Evolutionary conservation across 2,113 vertebrate genomes (phyloP), one percentile per base, ranked within the genome.

Genomic region (pig (Sus scrofa)): DNA sequence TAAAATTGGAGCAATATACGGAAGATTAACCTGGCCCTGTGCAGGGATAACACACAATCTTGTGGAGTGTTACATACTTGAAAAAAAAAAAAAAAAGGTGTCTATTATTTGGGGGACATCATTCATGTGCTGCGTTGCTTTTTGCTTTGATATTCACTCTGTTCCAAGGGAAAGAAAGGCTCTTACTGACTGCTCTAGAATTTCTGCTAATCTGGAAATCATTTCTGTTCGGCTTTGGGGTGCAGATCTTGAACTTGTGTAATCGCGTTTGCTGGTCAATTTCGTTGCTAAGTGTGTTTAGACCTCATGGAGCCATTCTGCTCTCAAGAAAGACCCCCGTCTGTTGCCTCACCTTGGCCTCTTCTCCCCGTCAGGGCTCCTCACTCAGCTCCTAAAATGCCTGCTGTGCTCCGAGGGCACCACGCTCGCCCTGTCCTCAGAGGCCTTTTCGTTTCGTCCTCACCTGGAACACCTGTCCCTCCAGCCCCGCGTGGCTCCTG

Each of bases 391-490:
- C 54, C 75, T 26, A 14, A 65, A 81, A 15, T 6, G 19, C 54
- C 39, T 62, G 32, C 37, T 4, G 1, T 58, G 10, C 15, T 7
- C 37, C 4, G 32, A 81, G 54, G 54, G 32, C 24, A 1, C 74
- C 0, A 0, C 1, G 1, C 30, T 34, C 11, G 0, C 27, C 71
- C 63, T 14, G 7, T 74, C 56, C 54, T 32, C 22, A 4, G 7
- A 20, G 62, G 52, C 26, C 89, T 60, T n/a, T 68, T 60, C 8
- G 5, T 32, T 27, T 0, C 0, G 7, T 30, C 60, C 22, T 50
- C 2, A 0, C 63, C 9, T 8, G 22, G 73, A 56, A 7, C 2
- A 11, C 58, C 32, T 11, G 10, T 9, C 50, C 75, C 30, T 81
- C 39, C 26, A 1, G 16, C 6, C 27, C 27, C 15, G 22, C 0